A percentile compares a stretch with the other conserved stretches of the same genome.
phyloP scores from a whole-genome alignment of 2,888 invertebrate species.

The Dynastes grantii region DNA sequence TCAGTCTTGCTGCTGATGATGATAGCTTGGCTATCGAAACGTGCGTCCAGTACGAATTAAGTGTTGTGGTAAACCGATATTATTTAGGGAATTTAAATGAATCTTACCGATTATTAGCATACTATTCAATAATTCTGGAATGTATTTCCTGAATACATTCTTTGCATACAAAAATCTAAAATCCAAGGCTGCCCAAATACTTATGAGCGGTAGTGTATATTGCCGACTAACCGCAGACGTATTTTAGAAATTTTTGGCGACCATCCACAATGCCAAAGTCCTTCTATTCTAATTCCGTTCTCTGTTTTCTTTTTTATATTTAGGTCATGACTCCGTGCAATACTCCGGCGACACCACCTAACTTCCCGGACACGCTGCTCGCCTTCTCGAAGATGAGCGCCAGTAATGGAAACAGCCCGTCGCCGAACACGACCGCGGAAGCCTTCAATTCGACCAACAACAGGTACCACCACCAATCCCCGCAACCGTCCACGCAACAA shows the following conservation, averaged over 20 bases:
- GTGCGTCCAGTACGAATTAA: too few species aligned
- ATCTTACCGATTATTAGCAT: too few species aligned
- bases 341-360: slow-evolving; percentile 95
- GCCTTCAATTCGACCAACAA: slow-evolving; percentile 53
- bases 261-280: slow-evolving; percentile 14
- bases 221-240: not conserved
- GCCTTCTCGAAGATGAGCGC: slow-evolving; percentile 93
- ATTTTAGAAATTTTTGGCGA: slow-evolving; percentile 2
- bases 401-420: slow-evolving; percentile 73
- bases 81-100: too few species aligned
- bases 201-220: too few species aligned
- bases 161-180: too few species aligned
- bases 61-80: too few species aligned
- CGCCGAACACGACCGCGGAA: slow-evolving; percentile 71
- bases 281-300: slow-evolving; percentile 19
- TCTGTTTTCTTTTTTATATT: slow-evolving; percentile 63
- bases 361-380: slow-evolving; percentile 91
- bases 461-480: slow-evolving; percentile 48
- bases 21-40: too few species aligned
- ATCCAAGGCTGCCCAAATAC: too few species aligned
- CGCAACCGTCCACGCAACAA: slow-evolving; percentile 49
- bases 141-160: too few species aligned
- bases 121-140: too few species aligned
- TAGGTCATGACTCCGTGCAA: slow-evolving; percentile 94
- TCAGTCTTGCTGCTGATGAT: too few species aligned